Percentiles rank a stretch among this genome's conserved stretches.
Evolutionary conservation across 2,888 invertebrate species (phyloP).

Genomic region (Sphaerophoria rueppellii): DNA sequence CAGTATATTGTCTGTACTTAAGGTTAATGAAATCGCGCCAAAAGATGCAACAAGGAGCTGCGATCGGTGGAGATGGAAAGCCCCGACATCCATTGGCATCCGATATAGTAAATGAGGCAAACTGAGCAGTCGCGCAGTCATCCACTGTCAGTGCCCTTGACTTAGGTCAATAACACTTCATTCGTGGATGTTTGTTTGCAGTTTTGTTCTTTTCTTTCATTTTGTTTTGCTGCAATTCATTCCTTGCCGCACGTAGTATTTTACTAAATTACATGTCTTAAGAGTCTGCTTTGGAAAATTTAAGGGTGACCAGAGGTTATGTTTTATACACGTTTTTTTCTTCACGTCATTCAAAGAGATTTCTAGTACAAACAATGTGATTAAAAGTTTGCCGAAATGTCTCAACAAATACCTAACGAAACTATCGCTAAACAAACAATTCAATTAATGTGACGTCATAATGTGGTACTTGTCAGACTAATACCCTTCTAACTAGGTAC

Average conservation of each 20-base stretch:
- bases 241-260: constrained; percentile 59
- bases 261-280: constrained; percentile 56
- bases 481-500: too few relatives aligned
- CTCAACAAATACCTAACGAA: too few relatives aligned
- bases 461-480: too few relatives aligned
- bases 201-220: background rate
- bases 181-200: constrained; percentile 37
- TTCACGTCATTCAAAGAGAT: too few relatives aligned
- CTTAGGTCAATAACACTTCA: constrained; percentile 80
- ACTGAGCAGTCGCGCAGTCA: constrained; percentile 70
- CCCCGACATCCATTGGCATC: background rate
- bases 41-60: constrained; percentile 34
- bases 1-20: constrained; percentile 62
- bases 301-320: constrained; percentile 9
- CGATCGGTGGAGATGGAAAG: constrained; percentile 11
- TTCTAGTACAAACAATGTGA: too few relatives aligned
- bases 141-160: constrained; percentile 81
- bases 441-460: too few relatives aligned
- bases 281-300: constrained; percentile 42
- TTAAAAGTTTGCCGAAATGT: too few relatives aligned
- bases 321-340: too few relatives aligned
- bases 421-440: background rate
- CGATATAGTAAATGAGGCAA: constrained; percentile 4
- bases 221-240: constrained; percentile 27
- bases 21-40: constrained; percentile 68